Base-by-base conservation (phyloP, 2,113 vertebrate genomes). In the Oncorhynchus mykiss region DNA sequence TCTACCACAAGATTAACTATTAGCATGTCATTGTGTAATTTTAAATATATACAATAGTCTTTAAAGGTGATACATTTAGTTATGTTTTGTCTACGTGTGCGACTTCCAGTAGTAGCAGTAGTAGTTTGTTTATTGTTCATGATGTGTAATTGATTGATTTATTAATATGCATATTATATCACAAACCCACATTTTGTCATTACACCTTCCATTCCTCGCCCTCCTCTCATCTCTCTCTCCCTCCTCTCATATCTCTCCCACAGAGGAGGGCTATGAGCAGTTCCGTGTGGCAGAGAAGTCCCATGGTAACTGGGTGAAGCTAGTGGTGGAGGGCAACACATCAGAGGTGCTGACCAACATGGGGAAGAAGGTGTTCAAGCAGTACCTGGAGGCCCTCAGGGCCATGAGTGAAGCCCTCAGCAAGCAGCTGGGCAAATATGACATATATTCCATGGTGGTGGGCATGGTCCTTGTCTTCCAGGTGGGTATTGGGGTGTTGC, bases 381-480 rank as follows among this genome's bases (percentile, higher is more conserved):
- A 96, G 77, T 99, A 99, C 82, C 87, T 96, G 87, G 93, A 96
- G 14, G 95, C 98, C 0, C 88, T 99, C 86, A 93, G 91, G 86
- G 91, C 88, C 74, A 91, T 99, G 92, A 98, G 96, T 80, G 87
- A 91, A 16, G 93, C 96, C 1, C 89, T 99, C 82, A 95, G 96
- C 92, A 94, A 90, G 76, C 96, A 97, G 85, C 93, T 96, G 84
- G 96, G 95, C 45, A 95, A 95, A 14, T 99, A 99, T 48, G 97
- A 99, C 79, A 84, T 96, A 85, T 99, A 98, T 94, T 98, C 97
- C 0, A 98, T 99, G 97, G 86, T 91, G 8, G 88, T 95, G 65
- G 97, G 96, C 39, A 94, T 94, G 54, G 79, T 92, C 71, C 86
- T 98, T 71, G 88, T 95, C 51, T 82, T 99, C 54, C 95, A 99